Percentiles rank a stretch among this genome's conserved stretches.
Evolutionary conservation across 2,888 invertebrate genomes (phyloP).

Genomic region (Drosophila diplacantha): DNA sequence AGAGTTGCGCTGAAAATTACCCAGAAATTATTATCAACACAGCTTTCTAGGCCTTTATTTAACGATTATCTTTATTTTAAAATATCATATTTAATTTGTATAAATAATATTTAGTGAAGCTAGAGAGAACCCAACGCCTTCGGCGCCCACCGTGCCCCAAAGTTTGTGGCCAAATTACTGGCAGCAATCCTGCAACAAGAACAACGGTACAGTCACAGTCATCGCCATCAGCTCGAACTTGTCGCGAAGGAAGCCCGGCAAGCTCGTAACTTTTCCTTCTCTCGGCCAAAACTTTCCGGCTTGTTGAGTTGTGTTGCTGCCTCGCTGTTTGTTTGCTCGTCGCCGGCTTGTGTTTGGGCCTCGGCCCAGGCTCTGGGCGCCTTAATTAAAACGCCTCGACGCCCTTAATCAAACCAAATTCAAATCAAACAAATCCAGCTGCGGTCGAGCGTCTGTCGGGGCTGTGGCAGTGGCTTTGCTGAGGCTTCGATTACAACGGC

Average conservation of each 20-base stretch:
- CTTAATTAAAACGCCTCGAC: constrained; percentile 21
- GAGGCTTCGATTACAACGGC: constrained; percentile 11
- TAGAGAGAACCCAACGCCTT: background rate
- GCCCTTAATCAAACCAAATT: constrained; percentile 25
- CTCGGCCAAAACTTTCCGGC: constrained; percentile 14
- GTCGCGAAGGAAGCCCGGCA: constrained; percentile 9
- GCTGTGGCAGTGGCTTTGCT: background rate
- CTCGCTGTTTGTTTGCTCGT: background rate
- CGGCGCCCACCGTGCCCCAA: background rate
- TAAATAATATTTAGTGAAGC: too few relatives aligned
- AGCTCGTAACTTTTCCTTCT: constrained; percentile 4
- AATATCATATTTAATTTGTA: too few relatives aligned
- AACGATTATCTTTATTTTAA: too few relatives aligned
- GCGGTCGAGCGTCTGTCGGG: constrained; percentile 11
- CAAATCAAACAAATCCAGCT: constrained; percentile 32
- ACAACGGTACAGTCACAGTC: constrained; percentile 24
- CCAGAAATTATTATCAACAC: too few relatives aligned
- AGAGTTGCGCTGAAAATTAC: too few relatives aligned
- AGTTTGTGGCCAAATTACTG: constrained; percentile 18
- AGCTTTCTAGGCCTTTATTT: too few relatives aligned
- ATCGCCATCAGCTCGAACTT: constrained; percentile 21
- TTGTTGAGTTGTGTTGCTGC: background rate
- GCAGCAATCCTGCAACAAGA: background rate
- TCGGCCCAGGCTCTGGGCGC: background rate
- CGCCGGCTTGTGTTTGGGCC: too few relatives aligned